Evolutionary conservation across 2,797 vertebrate species (phyloP), one percentile per base, ranked within the genome.

Genomic region (Poecilia gillii): DNA sequence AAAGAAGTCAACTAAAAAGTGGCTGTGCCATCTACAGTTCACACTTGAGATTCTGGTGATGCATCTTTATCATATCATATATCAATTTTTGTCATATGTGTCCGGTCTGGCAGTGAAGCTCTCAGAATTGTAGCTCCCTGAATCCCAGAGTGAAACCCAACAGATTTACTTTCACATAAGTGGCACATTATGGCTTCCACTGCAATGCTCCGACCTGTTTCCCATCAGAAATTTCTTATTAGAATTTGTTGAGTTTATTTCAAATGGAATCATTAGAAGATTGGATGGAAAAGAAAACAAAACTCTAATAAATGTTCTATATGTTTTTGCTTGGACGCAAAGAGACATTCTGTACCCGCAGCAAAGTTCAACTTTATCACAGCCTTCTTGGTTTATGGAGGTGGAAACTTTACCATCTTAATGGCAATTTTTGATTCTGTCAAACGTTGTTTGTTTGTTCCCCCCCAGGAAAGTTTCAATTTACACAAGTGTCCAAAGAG

Each of bases 401-500:
- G 36, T 73, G 62, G 47, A 81, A 72, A 90, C 86, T 89, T 78
- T 86, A 70, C 71, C 53, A 74, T 75, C 84, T 82, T 74, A 81
- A 77, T 85, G 80, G 84, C 78, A 71, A 66, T 77, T 79, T 84
- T 79, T 64, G 47, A 87, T 90, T 87, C 80, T 73, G 78, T 85
- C 87, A 81, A 82, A 84, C 77, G 53, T 78, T 78, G 74, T 80
- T 66, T 25, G 53, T 82, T 77, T 76, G 81, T 81, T 84, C 81
- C 85, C 74, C 78, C 86, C 80, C 82, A 72, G 88, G 85, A 89
- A 84, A 82, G 75, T 57, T 78, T 74, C 88, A 89, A 92, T 91
- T 90, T 85, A 81, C 88, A 83, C 84, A 88, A 89, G 88, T 87
- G 72, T 78, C 83, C 78, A 79, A 91, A 80, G 80, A 87, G 57